Evolutionary conservation across 2,888 invertebrate genomes (phyloP), one percentile per base, ranked within the genome.

Genomic region (Hedychridium roseum): DNA sequence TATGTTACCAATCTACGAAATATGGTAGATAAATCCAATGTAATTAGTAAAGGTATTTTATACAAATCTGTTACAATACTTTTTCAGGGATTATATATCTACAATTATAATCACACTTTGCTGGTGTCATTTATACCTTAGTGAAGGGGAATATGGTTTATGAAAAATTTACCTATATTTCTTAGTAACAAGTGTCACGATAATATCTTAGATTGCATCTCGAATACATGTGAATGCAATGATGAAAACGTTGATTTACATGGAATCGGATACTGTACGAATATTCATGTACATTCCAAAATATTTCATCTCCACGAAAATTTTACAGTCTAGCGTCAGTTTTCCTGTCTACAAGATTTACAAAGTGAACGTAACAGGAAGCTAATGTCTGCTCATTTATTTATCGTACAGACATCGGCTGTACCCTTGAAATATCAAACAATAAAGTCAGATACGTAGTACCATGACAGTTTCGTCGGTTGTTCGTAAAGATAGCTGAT

Each of bases 161-260:
- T 59, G 56, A 53, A 43, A 58, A 60, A 52, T 58, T 55, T 34
- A 49, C 47, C 54, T 63, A 55, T 58, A 59, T 63, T 63, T 60
- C 56, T 63, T 55, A 28, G 50, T 50, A 59, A 23, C n/a, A n/a
- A n/a, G 37, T 48, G 32, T 39, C 43, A 28, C 46, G 48, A 50
- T 46, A 49, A 55, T 32, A 62, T 50, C 17, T 64, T 52, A 37
- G 38, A 41, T 60, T 23, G 20, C 20, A 43, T 35, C 35, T 40
- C 43, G 43, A 46, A 54, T 50, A 57, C n/a, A 36, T 57, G 47
- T 60, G 50, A 50, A 64, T 60, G 57, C 64, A 43, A 38, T 36
- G 37, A 35, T 39, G 36, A 27, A 28, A 16, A 27, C 30, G n/a
- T n/a, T n/a, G 27, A 50, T 51, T 64, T 64, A 52, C 48, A 62